Evolutionary conservation across 2,113 vertebrate species (phyloP), one percentile per base, ranked within the genome.

Genomic region (Apteryx mantelli): DNA sequence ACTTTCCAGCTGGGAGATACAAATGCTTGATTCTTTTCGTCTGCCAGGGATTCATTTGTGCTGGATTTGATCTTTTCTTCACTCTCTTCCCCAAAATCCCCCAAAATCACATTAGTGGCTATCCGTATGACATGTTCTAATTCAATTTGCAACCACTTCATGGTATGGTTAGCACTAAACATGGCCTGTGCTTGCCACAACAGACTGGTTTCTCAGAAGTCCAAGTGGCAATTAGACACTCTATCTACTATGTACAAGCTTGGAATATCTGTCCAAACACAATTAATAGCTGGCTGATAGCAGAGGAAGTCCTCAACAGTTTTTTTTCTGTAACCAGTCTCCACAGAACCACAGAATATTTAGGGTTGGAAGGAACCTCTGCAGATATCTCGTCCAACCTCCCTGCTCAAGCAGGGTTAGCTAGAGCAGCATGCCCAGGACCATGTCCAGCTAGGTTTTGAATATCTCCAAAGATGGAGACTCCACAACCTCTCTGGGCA

Each of bases 1-100:
- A 38, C 84, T 96, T 96, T 96, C 94, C 97, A 98, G 89, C 97
- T 97, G 96, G 86, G 96, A 97, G 88, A 87, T 75, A 94, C 89
- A 96, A 95, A 97, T 73, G 85, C 52, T 82, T 65, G 80, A 89
- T 76, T 78, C 38, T 89, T 91, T 95, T 64, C 25, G 30, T 65
- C 84, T 95, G 86, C 95, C 53, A 87, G 77, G 90, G 56, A 91
- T 92, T 97, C 75, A 61, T 84, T 91, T 69, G 73, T 50, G 32
- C n/a, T 8, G 70, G 83, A 64, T 88, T 97, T 93, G 94, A 91
- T 96, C 66, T 66, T 80, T 84, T 95, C 77, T 93, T 88, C 81
- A 79, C 69, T 87, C 38, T 79, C 58, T 75, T 85, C 15, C 44
- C 63, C 76, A 53, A 96, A 90, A 82, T 20, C 75, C 70, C 26